These are phyloP conservation scores for Sabatieria punctata DNA, from an alignment of 2,888 invertebrate species.

Conservation along the genomic window DNA sequence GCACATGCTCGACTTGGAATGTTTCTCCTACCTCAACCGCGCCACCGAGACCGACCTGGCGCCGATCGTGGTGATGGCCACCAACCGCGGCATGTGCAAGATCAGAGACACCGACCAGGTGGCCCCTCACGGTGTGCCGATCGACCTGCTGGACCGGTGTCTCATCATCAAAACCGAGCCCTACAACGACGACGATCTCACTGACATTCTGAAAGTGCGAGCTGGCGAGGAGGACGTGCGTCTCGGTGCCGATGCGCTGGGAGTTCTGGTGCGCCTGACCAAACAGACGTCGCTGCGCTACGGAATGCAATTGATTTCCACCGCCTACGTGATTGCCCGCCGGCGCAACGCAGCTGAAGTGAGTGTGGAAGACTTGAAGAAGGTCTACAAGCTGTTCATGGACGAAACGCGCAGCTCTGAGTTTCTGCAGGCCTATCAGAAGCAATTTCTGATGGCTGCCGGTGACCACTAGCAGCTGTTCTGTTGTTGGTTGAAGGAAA, in stretches of 20 bases:
- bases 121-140: slow-evolving; percentile 90
- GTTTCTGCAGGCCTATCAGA: slow-evolving; percentile 82
- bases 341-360: slow-evolving; percentile 55
- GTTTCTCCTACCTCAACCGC: slow-evolving; percentile 91
- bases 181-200: slow-evolving; percentile 68
- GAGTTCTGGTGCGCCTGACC: slow-evolving; percentile 51
- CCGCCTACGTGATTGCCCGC: slow-evolving; percentile 77
- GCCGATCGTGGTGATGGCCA: slow-evolving; percentile 95
- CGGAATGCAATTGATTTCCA: slow-evolving; percentile 90
- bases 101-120: slow-evolving; percentile 83
- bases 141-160: slow-evolving; percentile 66
- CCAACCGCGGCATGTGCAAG: slow-evolving; percentile 56
- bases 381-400: slow-evolving; percentile 79
- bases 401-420: slow-evolving; percentile 84
- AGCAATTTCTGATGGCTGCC: slow-evolving; percentile 54
- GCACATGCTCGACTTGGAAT: slow-evolving; percentile 97
- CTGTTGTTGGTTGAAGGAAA: no score
- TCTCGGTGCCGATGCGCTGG: slow-evolving; percentile 72
- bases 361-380: slow-evolving; percentile 63
- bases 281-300: slow-evolving; percentile 83
- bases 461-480: no score
- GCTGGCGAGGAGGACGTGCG: slow-evolving; percentile 89
- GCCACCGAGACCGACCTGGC: slow-evolving; percentile 88
- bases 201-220: slow-evolving; percentile 29
- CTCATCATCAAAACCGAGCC: slow-evolving; percentile 50